Conservation (phyloP, 1,140 invertebrate genomes). For the Lithobius niger region DNA sequence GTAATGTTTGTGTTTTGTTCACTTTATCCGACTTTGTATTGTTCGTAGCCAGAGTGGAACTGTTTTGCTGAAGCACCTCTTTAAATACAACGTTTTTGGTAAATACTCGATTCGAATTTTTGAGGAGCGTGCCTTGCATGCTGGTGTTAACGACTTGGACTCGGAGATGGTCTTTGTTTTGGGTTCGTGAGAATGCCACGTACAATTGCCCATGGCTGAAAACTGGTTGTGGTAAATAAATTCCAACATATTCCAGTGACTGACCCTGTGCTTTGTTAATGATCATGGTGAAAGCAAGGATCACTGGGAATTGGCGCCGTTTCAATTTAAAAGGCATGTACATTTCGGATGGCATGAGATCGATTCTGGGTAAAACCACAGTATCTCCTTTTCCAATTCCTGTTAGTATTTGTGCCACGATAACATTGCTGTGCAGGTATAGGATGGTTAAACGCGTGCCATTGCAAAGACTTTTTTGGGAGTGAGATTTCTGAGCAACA, state of each 20-base stretch:
- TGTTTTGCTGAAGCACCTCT: too few relatives aligned
- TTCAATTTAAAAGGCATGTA: background rate
- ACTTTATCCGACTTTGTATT: too few relatives aligned
- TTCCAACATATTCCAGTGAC: background rate
- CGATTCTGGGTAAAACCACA: background rate
- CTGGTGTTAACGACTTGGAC: background rate
- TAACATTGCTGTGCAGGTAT: background rate
- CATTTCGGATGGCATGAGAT: background rate
- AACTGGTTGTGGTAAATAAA: background rate
- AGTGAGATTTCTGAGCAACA: constrained; percentile 18
- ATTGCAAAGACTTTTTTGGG: constrained; percentile 16
- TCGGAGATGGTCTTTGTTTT: background rate
- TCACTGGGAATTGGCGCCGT: background rate
- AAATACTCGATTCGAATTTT: background rate
- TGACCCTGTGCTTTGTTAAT: too few relatives aligned
- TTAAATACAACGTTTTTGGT: background rate
- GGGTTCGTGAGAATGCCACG: background rate
- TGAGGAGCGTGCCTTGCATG: background rate
- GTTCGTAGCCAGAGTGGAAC: too few relatives aligned
- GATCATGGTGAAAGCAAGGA: too few relatives aligned
- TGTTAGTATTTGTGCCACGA: background rate
- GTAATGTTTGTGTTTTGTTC: too few relatives aligned
- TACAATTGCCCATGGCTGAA: background rate
- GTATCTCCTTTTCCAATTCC: background rate
- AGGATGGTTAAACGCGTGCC: constrained; percentile 17